Percentiles rank a stretch among this genome's conserved stretches.
phyloP scores from a whole-genome alignment of 2,888 invertebrate species.

The Hyposoter dolosus region DNA sequence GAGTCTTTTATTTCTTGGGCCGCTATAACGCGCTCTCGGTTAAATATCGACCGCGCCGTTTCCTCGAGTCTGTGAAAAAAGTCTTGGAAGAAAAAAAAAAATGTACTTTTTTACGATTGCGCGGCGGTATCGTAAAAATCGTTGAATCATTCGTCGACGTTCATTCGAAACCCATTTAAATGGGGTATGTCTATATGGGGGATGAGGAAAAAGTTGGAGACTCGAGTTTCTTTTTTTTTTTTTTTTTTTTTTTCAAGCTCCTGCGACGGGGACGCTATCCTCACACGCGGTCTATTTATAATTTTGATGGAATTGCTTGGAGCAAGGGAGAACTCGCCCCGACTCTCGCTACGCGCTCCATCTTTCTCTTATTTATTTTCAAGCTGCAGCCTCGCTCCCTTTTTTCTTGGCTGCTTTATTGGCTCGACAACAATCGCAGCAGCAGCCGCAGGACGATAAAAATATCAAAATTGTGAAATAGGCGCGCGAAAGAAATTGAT shows the following conservation, averaged over 20 bases:
- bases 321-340: conserved; percentile 55
- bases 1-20: background rate
- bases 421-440: too few relatives aligned
- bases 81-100: background rate
- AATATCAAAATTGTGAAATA: too few relatives aligned
- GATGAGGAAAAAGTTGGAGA: background rate
- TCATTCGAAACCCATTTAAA: too few relatives aligned
- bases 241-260: conserved; percentile 29
- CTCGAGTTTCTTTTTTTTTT: too few relatives aligned
- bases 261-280: too few relatives aligned
- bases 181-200: too few relatives aligned
- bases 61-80: background rate
- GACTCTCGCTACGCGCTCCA: too few relatives aligned
- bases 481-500: too few relatives aligned
- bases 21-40: background rate
- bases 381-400: too few relatives aligned
- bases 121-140: background rate
- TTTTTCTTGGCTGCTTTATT: too few relatives aligned
- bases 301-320: conserved; percentile 63
- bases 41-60: background rate
- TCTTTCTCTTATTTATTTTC: too few relatives aligned
- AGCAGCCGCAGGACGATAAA: too few relatives aligned
- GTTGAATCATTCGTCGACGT: conserved; percentile 5
- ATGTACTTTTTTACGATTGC: background rate
- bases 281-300: conserved; percentile 68